Evolutionary conservation across 2,113 vertebrate genomes (phyloP).

Genomic region (Pedetes capensis): DNA sequence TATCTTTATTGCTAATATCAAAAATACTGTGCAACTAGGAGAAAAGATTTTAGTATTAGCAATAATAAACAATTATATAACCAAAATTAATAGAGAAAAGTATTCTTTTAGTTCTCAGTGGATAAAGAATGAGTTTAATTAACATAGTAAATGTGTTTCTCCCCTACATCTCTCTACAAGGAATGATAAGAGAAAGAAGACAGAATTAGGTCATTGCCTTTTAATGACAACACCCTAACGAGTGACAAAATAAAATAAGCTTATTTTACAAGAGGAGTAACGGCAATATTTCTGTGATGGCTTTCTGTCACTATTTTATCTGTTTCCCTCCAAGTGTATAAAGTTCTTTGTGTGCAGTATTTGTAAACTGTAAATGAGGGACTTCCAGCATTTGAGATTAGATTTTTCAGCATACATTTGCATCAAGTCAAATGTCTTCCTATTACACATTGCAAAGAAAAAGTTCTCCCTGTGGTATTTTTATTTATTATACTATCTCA

Average conservation of each 20-base stretch:
- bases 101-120: slow-evolving; percentile 51
- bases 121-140: slow-evolving; percentile 70
- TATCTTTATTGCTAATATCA: not conserved
- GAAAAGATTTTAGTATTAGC: slow-evolving; percentile 58
- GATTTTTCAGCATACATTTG: not conserved
- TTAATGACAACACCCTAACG: slow-evolving; percentile 38
- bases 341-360: not conserved
- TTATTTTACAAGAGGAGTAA: slow-evolving; percentile 38
- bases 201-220: slow-evolving; percentile 73
- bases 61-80: slow-evolving; percentile 50
- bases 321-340: not conserved
- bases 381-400: not conserved
- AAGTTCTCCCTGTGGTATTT: not conserved
- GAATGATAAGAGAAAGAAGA: slow-evolving; percentile 32
- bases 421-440: not conserved
- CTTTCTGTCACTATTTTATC: not conserved
- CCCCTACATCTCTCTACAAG: not conserved
- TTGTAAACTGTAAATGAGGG: not conserved
- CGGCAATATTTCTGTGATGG: not conserved
- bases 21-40: slow-evolving; percentile 44
- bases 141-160: slow-evolving; percentile 48
- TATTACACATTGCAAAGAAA: not conserved
- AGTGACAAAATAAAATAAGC: slow-evolving; percentile 35
- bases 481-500: not conserved
- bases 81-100: slow-evolving; percentile 58